Conservation (phyloP, 2,797 vertebrate species). For the Spatula versicolor region DNA sequence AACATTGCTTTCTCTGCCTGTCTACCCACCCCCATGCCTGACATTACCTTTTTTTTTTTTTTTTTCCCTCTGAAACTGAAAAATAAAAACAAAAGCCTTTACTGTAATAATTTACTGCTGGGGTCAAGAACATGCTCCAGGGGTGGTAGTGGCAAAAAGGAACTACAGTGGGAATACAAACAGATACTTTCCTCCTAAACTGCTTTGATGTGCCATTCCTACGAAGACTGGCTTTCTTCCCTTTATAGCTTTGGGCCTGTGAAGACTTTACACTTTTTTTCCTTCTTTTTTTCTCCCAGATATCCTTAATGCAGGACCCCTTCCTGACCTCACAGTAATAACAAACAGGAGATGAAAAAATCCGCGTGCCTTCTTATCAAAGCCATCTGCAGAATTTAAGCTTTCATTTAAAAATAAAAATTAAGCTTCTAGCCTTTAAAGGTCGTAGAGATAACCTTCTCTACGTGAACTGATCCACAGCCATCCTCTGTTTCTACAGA, state of each 20-base stretch:
- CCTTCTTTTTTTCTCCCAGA: neutral
- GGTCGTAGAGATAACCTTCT: constrained; percentile 64
- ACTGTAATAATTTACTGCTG: constrained; percentile 50
- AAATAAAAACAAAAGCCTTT: neutral
- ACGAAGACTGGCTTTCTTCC: constrained; percentile 12
- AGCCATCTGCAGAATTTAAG: constrained; percentile 64
- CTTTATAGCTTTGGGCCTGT: constrained; percentile 5
- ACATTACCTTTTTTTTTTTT: neutral
- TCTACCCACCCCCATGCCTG: neutral
- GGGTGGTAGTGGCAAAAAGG: constrained; percentile 30
- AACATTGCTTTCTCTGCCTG: neutral
- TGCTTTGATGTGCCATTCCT: constrained; percentile 56
- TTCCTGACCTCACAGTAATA: constrained; percentile 41
- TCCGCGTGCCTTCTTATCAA: constrained; percentile 46
- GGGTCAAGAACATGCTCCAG: constrained; percentile 47
- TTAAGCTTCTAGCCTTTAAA: constrained; percentile 59
- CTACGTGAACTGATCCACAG: constrained; percentile 6
- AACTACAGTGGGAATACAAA: constrained; percentile 49
- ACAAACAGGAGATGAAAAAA: constrained; percentile 71
- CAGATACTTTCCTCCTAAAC: constrained; percentile 36
- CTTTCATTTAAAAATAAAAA: constrained; percentile 66
- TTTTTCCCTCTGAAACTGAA: neutral
- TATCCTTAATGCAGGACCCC: constrained; percentile 22
- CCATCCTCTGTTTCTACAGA: neutral
- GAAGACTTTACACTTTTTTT: constrained; percentile 33